Evolutionary conservation across 2,113 vertebrate genomes (phyloP), one percentile per base, ranked within the genome.

Genomic region (Nibea coibor): DNA sequence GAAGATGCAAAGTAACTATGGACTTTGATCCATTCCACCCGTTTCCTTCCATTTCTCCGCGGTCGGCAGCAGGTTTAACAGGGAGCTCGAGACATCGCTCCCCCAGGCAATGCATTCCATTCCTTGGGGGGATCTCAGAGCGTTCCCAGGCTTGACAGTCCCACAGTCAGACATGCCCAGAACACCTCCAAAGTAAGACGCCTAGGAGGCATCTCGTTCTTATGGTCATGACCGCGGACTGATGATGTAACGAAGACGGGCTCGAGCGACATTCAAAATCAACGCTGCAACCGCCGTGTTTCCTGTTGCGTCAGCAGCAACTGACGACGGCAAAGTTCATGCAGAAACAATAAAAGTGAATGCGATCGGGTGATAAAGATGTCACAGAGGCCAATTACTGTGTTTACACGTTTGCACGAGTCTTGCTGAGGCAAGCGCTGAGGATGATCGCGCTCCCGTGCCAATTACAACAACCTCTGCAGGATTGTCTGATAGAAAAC

Each of bases 311-410:
- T 71, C 65, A 53, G 81, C 74, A 9, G 7, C 42, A 26, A 47
- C 35, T 3, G 51, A 73, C 43, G 26, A 79, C 67, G 42, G 53
- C 85, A 50, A 45, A 79, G 79, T 83, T 50, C 78, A 9, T 24
- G 56, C 9, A 5, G 22, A 59, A 42, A 61, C 74, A 83, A 64
- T 62, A 63, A 73, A 84, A 54, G 26, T 3, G 39, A 67, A 35
- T 35, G 35, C 7, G 7, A 35, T 35, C 0, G 35, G 35, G 7
- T 57, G 5, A 79, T 10, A 28, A 47, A 16, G 54, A 22, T 9
- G 26, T 51, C 0, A 2, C 2, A 6, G 22, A 47, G 9, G 12
- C 12, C 14, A n/a, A 2, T 1, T 4, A 35, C 12, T n/a, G 48
- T 78, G 16, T 63, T 72, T 28, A 45, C 16, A 6, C 12, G 4